A percentile compares a stretch with the other conserved stretches of the same genome.
These are phyloP conservation scores for Crotophaga sulcirostris DNA, from an alignment of 2,113 vertebrate genomes.

Conservation along the genomic window DNA sequence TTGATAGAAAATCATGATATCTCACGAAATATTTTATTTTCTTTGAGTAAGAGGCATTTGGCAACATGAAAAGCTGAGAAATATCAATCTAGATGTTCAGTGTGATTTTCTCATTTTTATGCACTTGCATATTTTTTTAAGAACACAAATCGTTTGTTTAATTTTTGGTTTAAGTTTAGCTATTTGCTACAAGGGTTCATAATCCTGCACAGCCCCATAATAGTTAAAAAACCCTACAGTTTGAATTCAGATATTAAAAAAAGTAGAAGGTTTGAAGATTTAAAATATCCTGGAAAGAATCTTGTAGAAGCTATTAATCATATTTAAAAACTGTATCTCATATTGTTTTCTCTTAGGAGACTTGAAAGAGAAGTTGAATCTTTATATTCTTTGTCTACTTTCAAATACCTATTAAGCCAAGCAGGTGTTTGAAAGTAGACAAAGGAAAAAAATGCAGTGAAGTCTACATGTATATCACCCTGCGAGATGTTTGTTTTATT, in stretches of 20 bases:
- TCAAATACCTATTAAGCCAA: neutral
- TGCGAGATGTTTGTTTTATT: neutral
- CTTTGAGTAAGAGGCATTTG: neutral
- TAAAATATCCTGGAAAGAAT: neutral
- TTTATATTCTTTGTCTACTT: neutral
- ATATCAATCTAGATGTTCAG: neutral
- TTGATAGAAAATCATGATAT: neutral
- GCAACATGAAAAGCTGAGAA: neutral
- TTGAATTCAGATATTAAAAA: neutral
- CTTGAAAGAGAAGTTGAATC: neutral
- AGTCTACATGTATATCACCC: neutral
- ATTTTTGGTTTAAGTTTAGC: neutral
- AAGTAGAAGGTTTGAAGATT: neutral
- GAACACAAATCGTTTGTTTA: neutral
- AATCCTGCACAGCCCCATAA: neutral
- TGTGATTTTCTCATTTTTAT: neutral
- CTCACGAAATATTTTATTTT: neutral
- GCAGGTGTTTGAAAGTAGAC: neutral
- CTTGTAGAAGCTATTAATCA: neutral
- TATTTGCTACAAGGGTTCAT: neutral
- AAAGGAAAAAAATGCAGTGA: neutral
- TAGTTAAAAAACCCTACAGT: neutral
- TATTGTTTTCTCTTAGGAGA: neutral
- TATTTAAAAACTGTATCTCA: neutral
- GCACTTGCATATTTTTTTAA: neutral